Evolutionary conservation across 1,140 invertebrate species (phyloP), one percentile per base, ranked within the genome.

Genomic region (Leptopilina clavipes): DNA sequence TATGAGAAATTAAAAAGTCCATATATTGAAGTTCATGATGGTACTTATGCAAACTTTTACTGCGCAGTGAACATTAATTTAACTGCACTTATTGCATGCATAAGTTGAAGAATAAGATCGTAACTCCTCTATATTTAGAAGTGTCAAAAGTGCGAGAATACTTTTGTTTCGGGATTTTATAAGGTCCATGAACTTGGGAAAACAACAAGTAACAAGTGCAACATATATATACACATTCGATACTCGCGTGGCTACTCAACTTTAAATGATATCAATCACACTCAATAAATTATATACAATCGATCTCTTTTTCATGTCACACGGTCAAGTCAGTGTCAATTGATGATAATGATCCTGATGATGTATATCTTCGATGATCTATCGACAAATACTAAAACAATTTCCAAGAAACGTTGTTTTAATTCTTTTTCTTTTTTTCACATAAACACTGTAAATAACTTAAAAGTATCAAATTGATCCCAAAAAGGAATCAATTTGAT

Each of bases 131-230:
- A 52, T 52, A 52, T 52, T 52, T 52, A 52, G 48, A 17, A 52
- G 48, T 52, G 48, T 52, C 48, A 52, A 52, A 52, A 52, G 48
- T 52, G 45, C 1, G 37, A 52, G 48, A 52, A 52, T 52, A 52
- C 12, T 52, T 52, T 52, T 52, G 48, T 17, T 74, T 71, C 44
- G 44, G 8, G 8, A 8, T 40, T 74, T 77, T 79, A 76, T 71
- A 72, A 70, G 78, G 74, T 79, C 74, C 78, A 79, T 75, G 74
- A 79, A 79, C 74, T 79, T 74, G 78, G 70, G 10, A 73, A 52
- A 25, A 48, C 71, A 25, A 72, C n/a, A 45, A 70, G 3, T n/a
- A n/a, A n/a, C n/a, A n/a, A n/a, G n/a, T n/a, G n/a, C n/a, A n/a
- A n/a, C n/a, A n/a, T n/a, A n/a, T n/a, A n/a, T n/a, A n/a, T n/a